Evolutionary conservation across 2,888 invertebrate genomes (phyloP), one percentile per base, ranked within the genome.

Genomic region (Trissolcus japonicus): DNA sequence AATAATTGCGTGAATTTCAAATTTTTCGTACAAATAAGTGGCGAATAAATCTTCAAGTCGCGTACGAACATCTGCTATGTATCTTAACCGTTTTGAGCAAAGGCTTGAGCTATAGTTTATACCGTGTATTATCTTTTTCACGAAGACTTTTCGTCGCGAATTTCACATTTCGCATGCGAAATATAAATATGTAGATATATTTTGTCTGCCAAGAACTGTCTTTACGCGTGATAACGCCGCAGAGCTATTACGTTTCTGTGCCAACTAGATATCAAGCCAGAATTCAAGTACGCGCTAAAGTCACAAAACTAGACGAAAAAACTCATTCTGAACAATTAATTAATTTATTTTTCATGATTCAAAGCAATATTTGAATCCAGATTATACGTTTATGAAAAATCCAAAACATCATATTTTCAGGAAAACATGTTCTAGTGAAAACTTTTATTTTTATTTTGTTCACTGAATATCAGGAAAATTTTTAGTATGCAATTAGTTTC

Each of bases 211-310:
- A 84, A 84, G 82, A 83, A 82, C 74, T 79, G 78, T 69, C 83
- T 83, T 83, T 83, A 84, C 83, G 82, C 83, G 83, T 81, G 82
- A 83, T 82, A 84, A 82, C 83, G 72, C 76, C 72, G 79, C 81
- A 79, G 74, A 82, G 81, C 84, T 86, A 86, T 86, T 86, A 85
- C 82, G 78, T 71, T 79, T 57, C 63, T 56, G 83, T 85, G 86
- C 86, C 86, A 86, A 85, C 77, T 82, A 83, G 81, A 83, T 80
- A 66, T 80, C 68, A 81, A 83, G 35, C 35, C 35, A 35, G 35
- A 35, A 35, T 35, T 35, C 35, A 35, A 35, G 35, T 35, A 35
- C 35, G 7, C 35, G 35, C 35, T 35, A 35, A 35, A 35, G 35
- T 35, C 35, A 35, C 35, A 9, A 35, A 35, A 35, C 35, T 35